Conservation (phyloP, 2,797 vertebrate genomes). For the Syncerus caffer region DNA sequence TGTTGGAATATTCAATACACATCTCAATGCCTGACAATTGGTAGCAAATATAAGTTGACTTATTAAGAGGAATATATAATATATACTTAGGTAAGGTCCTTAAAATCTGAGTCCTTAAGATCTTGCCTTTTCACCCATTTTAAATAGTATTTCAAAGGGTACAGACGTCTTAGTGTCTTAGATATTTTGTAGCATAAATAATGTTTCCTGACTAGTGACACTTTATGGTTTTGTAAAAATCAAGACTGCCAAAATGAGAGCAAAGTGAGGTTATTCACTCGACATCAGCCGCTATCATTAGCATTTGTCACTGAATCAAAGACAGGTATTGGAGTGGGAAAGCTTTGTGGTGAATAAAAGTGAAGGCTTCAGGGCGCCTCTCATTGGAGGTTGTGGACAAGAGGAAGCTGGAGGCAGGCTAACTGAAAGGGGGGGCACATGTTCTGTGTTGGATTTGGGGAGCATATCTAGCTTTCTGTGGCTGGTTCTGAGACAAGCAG, state of each 20-base stretch:
- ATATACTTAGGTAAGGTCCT: not conserved
- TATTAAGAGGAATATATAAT: not conserved
- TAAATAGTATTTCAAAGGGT: not conserved
- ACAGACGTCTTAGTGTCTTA: not conserved
- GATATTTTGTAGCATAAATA: not conserved
- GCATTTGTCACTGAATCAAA: not conserved
- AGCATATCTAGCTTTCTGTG: not conserved
- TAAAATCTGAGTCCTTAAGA: not conserved
- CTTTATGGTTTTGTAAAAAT: not conserved
- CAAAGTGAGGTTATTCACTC: not conserved
- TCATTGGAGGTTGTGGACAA: not conserved
- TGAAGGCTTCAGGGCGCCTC: fast-evolving
- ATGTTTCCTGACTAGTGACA: not conserved
- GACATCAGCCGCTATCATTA: not conserved
- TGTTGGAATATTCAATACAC: not conserved
- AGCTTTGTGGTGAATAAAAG: not conserved
- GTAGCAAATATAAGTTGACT: not conserved
- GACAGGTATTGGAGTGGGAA: not conserved
- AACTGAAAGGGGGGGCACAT: fast-evolving
- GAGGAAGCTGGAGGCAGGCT: not conserved
- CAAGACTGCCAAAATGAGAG: not conserved
- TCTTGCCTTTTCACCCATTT: not conserved
- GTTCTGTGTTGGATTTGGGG: not conserved
- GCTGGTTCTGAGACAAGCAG: not conserved
- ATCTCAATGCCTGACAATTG: not conserved